Percentiles rank a stretch among this genome's conserved stretches.
Evolutionary conservation across 2,888 invertebrate genomes (phyloP).

Genomic region (Vannuccia rotundouncinata): DNA sequence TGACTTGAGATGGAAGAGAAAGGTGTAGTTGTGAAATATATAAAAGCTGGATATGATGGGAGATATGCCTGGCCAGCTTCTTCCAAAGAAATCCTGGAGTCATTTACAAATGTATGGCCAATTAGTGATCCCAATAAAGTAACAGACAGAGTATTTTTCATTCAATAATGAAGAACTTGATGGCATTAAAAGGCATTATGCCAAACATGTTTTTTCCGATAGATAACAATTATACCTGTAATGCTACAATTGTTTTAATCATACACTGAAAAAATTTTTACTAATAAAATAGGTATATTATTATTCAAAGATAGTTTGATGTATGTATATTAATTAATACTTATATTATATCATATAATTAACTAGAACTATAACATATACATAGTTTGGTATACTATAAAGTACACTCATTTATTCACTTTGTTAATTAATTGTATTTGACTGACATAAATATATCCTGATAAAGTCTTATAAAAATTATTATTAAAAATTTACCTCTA

Average conservation of each 20-base stretch:
- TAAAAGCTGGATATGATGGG: not conserved
- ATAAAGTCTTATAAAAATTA: not conserved
- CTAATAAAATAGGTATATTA: too few species aligned
- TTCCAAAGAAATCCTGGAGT: not conserved
- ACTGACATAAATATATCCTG: constrained; percentile 3
- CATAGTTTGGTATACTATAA: not conserved
- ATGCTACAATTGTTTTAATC: not conserved
- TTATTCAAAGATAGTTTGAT: too few species aligned
- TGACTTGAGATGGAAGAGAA: not conserved
- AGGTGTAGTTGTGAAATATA: constrained; percentile 9
- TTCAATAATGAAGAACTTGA: not conserved
- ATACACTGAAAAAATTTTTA: too few species aligned
- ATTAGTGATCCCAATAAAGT: not conserved
- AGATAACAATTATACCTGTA: not conserved
- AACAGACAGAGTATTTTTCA: not conserved
- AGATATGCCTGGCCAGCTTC: constrained; percentile 16
- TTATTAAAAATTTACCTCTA: constrained; percentile 9
- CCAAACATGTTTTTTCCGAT: not conserved
- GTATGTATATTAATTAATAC: too few species aligned
- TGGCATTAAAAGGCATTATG: not conserved
- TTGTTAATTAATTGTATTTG: not conserved
- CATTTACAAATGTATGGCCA: not conserved
- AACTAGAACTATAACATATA: not conserved
- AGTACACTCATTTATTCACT: constrained; percentile 15
- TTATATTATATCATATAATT: too few species aligned